Conservation (phyloP, 2,888 invertebrate genomes). For the Dynastes maya region DNA sequence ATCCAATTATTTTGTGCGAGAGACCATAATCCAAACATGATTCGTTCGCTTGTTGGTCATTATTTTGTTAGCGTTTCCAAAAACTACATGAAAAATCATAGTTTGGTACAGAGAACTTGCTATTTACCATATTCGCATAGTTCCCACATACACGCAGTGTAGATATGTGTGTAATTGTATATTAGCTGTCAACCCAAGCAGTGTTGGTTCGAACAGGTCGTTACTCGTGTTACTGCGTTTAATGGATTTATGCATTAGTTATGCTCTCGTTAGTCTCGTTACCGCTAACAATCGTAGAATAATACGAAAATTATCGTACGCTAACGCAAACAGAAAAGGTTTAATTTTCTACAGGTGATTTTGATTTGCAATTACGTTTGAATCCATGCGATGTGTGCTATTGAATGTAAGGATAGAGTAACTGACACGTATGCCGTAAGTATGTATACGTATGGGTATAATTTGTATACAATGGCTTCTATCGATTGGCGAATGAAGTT, state of each 20-base stretch:
- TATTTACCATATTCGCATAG: neutral
- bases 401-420: too few relatives aligned
- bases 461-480: too few relatives aligned
- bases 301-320: neutral
- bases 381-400: too few relatives aligned
- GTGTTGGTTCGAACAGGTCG: conserved; percentile 14
- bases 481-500: too few relatives aligned
- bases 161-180: neutral
- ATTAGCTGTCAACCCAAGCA: conserved; percentile 7
- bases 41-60: neutral
- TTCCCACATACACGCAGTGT: neutral
- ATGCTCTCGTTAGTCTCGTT: neutral
- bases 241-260: conserved; percentile 27
- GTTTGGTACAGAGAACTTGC: too few relatives aligned
- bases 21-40: neutral
- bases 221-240: conserved; percentile 5
- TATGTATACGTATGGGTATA: too few relatives aligned
- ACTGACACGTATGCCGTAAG: too few relatives aligned
- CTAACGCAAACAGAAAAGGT: neutral
- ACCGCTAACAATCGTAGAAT: neutral
- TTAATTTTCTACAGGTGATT: neutral
- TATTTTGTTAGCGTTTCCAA: neutral
- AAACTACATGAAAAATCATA: too few relatives aligned
- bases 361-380: neutral
- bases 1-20: neutral